Base-by-base conservation (phyloP, 1,140 invertebrate genomes). In the Pogonomyrmex californicus region DNA sequence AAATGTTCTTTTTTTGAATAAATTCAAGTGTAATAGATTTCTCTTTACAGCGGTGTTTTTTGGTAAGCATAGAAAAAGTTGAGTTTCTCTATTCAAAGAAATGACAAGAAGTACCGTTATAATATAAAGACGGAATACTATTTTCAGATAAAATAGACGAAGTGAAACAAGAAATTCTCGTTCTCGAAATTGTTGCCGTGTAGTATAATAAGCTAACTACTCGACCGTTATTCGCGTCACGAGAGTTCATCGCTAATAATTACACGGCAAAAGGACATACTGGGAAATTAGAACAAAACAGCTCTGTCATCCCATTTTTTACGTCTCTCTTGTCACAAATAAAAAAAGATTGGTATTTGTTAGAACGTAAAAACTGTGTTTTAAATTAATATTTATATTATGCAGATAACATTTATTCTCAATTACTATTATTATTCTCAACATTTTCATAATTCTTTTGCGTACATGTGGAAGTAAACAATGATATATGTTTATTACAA, bases 141-240 rank as follows among this genome's bases (percentile, higher is more conserved):
- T 14, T 71, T 82, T 36, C 38, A 23, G 58, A 30, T 47, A 58
- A 36, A 56, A 33, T 44, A n/a, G 23, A 82, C 17, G 17, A 71
- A 71, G 38, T 6, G 41, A 56, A 82, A 71, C n/a, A 81, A 81
- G 49, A 81, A 70, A 44, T 58, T 56, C 14, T 71, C 3, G 58
- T 30, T 47, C 10, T 38, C 70, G 23, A 82, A 54, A 33, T 68
- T 70, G 33, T 4, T 71, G 14, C 14, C 33, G 6, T 30, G 10
- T 44, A 14, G 30, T 47, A n/a, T 36, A 71, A 71, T 71, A 71
- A 71, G 23, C 30, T 47, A 71, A 71, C 54, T 44, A 51, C 1
- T 49, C 12, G 44, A 78, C 38, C 38, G 51, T 47, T 82, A 58
- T 58, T 71, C 4, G 51, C 30, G 14, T 82, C 30, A 82, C 12